Conservation (phyloP, 2,113 vertebrate species). For the Turdus rufiventris region DNA sequence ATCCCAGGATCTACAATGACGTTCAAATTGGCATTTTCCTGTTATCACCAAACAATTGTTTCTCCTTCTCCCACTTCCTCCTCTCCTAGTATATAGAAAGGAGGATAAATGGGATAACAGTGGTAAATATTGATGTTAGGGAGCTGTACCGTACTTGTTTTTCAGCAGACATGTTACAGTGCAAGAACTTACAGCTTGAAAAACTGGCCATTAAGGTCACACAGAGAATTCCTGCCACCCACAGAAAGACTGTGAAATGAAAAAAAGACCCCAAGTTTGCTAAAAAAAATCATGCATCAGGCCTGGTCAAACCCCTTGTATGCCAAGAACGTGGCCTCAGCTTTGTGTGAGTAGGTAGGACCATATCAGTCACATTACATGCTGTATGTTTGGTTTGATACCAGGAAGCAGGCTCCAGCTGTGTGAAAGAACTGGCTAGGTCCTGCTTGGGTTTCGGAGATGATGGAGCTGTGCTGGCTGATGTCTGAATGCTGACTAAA, state of each 20-base stretch:
- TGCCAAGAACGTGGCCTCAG: background rate
- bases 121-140: background rate
- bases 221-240: background rate
- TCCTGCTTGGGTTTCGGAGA: background rate
- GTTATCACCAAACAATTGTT: conserved; percentile 5
- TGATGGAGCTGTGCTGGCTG: background rate
- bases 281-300: background rate
- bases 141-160: conserved; percentile 11
- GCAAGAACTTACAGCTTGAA: background rate
- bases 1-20: background rate
- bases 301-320: background rate
- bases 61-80: conserved; percentile 32
- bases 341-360: background rate
- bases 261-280: background rate
- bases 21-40: conserved; percentile 1
- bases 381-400: background rate
- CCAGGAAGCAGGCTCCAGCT: background rate
- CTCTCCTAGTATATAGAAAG: conserved; percentile 7
- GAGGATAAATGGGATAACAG: conserved; percentile 7
- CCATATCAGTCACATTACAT: background rate
- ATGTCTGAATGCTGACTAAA: background rate
- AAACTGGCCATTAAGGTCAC: background rate
- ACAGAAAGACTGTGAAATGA: background rate
- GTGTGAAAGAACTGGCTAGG: background rate
- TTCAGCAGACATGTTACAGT: background rate